A percentile compares a stretch with the other conserved stretches of the same genome.
These are phyloP conservation scores for Porphyrio hochstetteri DNA, from an alignment of 2,113 vertebrate species.

Conservation along the genomic window DNA sequence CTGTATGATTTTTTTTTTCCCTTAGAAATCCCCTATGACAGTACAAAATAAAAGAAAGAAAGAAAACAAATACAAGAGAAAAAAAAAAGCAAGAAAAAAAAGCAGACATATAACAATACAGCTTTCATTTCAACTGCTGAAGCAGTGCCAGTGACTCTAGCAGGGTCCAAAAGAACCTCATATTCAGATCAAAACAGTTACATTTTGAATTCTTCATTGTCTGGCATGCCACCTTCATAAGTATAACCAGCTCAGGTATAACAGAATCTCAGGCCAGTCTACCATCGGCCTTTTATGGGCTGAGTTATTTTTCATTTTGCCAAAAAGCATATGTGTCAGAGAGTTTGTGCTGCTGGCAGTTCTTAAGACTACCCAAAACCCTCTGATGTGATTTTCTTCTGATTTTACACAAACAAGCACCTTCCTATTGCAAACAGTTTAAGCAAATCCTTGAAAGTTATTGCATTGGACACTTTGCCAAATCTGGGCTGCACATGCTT, in stretches of 20 bases:
- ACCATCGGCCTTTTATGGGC: not conserved
- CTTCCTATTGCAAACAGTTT: not conserved
- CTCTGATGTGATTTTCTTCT: not conserved
- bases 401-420: not conserved
- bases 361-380: not conserved
- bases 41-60: not conserved
- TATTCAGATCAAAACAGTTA: not conserved
- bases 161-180: not conserved
- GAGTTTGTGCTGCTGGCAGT: not conserved
- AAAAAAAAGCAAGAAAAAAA: rapidly evolving
- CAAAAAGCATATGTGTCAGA: not conserved
- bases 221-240: not conserved
- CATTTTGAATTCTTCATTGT: not conserved
- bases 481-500: not conserved
- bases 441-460: not conserved
- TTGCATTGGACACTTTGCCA: not conserved
- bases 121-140: not conserved
- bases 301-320: not conserved
- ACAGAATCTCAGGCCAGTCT: not conserved
- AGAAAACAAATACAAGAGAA: not conserved
- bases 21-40: not conserved
- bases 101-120: not conserved
- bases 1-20: not conserved
- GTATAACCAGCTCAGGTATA: not conserved
- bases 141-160: not conserved